phyloP scores from a whole-genome alignment of 2,797 vertebrate species.

The Poeciliopsis presidionis region DNA sequence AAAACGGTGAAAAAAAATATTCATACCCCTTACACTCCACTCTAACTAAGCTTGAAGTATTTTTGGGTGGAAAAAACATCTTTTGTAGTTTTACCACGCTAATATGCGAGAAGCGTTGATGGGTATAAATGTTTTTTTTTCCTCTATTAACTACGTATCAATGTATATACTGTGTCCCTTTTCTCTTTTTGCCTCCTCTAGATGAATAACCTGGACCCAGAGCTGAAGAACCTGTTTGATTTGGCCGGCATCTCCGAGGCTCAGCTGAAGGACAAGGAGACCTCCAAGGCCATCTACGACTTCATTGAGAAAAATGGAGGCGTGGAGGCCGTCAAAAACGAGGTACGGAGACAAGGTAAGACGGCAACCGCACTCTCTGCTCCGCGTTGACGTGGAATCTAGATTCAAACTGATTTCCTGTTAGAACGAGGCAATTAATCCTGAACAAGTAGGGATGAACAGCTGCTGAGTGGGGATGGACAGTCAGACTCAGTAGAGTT shows the following conservation, averaged over 20 bases:
- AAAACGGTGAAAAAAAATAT: not conserved
- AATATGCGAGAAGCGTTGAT: not conserved
- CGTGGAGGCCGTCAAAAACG: conserved; percentile 96
- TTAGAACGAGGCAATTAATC: not conserved
- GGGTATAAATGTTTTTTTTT: not conserved
- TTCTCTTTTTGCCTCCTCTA: conserved; percentile 44
- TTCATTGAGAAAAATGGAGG: conserved; percentile 98
- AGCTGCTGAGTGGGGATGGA: not conserved
- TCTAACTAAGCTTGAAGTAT: not conserved
- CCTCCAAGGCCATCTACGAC: conserved; percentile 98
- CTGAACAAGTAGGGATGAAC: not conserved
- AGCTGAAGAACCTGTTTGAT: conserved; percentile 97
- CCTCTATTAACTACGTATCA: not conserved
- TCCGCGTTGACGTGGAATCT: not conserved
- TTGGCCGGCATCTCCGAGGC: conserved; percentile 97
- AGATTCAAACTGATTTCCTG: not conserved
- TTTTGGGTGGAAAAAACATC: not conserved
- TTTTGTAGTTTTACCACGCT: not conserved
- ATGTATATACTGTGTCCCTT: not conserved
- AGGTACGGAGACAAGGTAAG: conserved; percentile 94
- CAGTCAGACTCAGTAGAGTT: not conserved
- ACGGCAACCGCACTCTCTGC: not conserved
- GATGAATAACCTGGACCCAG: conserved; percentile 98
- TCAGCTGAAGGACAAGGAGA: conserved; percentile 97
- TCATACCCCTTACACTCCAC: not conserved